Base-by-base conservation (phyloP, 2,797 vertebrate genomes). In the Mus spretus region DNA sequence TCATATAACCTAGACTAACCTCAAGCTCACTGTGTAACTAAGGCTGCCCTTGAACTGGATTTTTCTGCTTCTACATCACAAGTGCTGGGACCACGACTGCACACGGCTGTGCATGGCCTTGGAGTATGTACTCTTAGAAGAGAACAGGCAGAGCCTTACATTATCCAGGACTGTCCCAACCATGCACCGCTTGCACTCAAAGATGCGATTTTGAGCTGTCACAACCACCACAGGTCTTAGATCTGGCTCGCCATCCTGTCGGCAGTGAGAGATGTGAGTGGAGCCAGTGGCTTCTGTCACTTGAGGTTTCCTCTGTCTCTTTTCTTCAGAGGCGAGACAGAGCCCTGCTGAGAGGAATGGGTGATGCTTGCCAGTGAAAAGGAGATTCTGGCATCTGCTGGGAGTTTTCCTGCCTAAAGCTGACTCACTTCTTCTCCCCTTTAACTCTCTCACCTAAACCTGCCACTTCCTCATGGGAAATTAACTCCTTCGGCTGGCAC, bases 311-410 rank as follows among this genome's bases (percentile, higher is more conserved):
- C 19, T 65, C 26, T 14, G 44, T n/a, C 26, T 55, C n/a, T 94
- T 59, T 90, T 95, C 87, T 22, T 84, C 44, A 61, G 53, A 95
- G 77, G 22, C n/a, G 15, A 95, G 77, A 84, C 5, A 2, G 34
- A 15, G 3, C 65, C 40, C 0, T 22, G 15, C 40, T 31, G 75
- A n/a, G 15, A 78, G 63, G 57, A 63, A 14, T 2, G 19, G 31
- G 40, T 26, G 26, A 40, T 12, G 37, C 70, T 55, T 8, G 47
- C 47, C 59, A 40, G 15, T 14, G 53, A 78, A 22, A 94, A 94
- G 47, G 77, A 15, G 20, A 44, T 77, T 61, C 59, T 90, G 72
- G 55, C 44, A 24, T 61, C 50, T 47, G 12, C 2, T 75, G 78
- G 81, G 61, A 79, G 55, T 90, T 63, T 86, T 34, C 13, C 11